A percentile compares a stretch with the other conserved stretches of the same genome.
Evolutionary conservation across 2,797 vertebrate genomes (phyloP).

Genomic region (Gadopsis bispinosus): DNA sequence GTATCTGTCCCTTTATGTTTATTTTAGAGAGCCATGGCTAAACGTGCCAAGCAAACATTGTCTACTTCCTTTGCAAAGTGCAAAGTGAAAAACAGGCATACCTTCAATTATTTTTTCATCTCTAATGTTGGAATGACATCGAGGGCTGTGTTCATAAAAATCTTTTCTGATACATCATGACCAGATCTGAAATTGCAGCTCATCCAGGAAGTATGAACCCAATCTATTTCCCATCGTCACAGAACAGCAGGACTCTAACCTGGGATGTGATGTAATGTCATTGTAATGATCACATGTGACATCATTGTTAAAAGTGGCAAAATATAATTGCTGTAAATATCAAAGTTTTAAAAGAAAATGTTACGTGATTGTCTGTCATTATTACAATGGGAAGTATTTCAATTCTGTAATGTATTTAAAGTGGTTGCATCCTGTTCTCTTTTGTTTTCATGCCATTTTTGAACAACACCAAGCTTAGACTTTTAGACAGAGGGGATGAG

Average conservation of each 20-base stretch:
- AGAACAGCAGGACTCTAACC: slow-evolving; percentile 67
- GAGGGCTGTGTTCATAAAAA: slow-evolving; percentile 57
- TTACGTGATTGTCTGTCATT: slow-evolving; percentile 75
- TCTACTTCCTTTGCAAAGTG: slow-evolving; percentile 67
- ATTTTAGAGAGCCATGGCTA: slow-evolving; percentile 70
- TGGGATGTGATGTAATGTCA: slow-evolving; percentile 72
- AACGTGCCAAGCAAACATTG: slow-evolving; percentile 75
- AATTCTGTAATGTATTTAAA: slow-evolving; percentile 78
- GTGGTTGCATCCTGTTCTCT: slow-evolving; percentile 73
- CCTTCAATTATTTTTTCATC: slow-evolving; percentile 40
- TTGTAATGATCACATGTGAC: slow-evolving; percentile 69
- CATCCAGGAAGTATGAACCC: slow-evolving; percentile 58
- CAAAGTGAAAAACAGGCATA: slow-evolving; percentile 45
- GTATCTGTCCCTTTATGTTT: slow-evolving; percentile 72
- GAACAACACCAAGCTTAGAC: slow-evolving; percentile 58
- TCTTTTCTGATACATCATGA: slow-evolving; percentile 42
- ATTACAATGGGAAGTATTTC: slow-evolving; percentile 72
- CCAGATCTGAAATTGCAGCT: slow-evolving; percentile 43
- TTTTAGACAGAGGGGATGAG: slow-evolving; percentile 47
- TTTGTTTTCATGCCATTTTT: slow-evolving; percentile 65
- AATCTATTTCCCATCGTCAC: slow-evolving; percentile 64
- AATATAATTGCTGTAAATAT: slow-evolving; percentile 83
- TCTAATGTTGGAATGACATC: slow-evolving; percentile 38
- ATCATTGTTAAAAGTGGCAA: slow-evolving; percentile 74
- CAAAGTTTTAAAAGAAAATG: slow-evolving; percentile 72